Percentiles rank a stretch among this genome's conserved stretches.
phyloP scores from a whole-genome alignment of 2,797 vertebrate genomes.

The Sebastiscus tertius region DNA sequence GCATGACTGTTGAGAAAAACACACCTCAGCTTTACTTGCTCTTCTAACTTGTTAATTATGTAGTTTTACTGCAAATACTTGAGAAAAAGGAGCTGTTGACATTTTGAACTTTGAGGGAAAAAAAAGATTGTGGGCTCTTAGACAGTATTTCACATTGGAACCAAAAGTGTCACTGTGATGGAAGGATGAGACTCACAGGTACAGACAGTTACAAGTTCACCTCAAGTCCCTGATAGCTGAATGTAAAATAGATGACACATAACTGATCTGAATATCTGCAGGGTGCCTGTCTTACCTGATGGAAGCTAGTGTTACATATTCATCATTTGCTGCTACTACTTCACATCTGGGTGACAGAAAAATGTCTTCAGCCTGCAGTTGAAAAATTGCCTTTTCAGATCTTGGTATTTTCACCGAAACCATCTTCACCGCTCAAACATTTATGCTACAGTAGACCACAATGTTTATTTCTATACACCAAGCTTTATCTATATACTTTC shows the following conservation, averaged over 20 bases:
- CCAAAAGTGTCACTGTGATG: neutral
- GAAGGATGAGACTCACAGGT: neutral
- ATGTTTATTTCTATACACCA: constrained; percentile 4
- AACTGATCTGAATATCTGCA: constrained; percentile 5
- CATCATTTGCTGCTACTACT: constrained; percentile 11
- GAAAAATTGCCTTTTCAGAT: neutral
- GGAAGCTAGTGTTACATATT: constrained; percentile 31
- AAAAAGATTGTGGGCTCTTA: neutral
- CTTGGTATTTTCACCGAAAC: neutral
- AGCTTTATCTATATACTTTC: neutral
- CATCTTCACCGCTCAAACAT: neutral
- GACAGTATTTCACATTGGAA: neutral
- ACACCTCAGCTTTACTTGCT: neutral
- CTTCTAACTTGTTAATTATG: constrained; percentile 3
- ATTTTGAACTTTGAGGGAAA: neutral
- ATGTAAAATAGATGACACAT: constrained; percentile 9
- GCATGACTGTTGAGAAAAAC: constrained; percentile 6
- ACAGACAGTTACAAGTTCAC: neutral
- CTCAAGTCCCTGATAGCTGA: neutral
- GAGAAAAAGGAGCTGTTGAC: neutral
- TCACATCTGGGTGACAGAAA: constrained; percentile 4
- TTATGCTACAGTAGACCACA: neutral
- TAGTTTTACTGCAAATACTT: neutral
- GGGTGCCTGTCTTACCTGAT: constrained; percentile 6
- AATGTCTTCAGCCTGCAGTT: neutral